Evolutionary conservation across 1,140 invertebrate species (phyloP).

Genomic region (Ladona fulva): DNA sequence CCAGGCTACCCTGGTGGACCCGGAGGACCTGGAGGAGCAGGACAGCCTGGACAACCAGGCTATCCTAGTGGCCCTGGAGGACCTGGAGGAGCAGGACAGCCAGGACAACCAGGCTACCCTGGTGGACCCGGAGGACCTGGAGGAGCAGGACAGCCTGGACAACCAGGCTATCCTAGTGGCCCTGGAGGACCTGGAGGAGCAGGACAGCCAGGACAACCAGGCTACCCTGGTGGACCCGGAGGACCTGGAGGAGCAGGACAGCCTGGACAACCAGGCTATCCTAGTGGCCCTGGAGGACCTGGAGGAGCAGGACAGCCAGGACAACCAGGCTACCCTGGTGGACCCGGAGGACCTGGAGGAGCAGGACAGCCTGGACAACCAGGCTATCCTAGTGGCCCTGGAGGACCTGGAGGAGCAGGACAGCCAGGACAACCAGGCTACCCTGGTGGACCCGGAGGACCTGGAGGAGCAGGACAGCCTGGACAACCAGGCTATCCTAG

Average conservation of each 20-base stretch:
- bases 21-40: neutral
- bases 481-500: neutral
- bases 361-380: constrained; percentile 8
- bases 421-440: constrained; percentile 17
- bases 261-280: neutral
- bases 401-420: neutral
- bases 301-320: constrained; percentile 27
- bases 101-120: constrained; percentile 24
- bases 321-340: neutral
- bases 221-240: constrained; percentile 19
- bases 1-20: neutral
- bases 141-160: constrained; percentile 29
- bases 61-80: constrained; percentile 13
- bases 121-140: too few relatives aligned
- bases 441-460: constrained; percentile 17
- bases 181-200: neutral
- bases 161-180: constrained; percentile 8
- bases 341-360: constrained; percentile 12
- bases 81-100: neutral
- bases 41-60: neutral
- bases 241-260: constrained; percentile 21
- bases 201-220: neutral
- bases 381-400: neutral
- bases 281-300: constrained; percentile 31
- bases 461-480: neutral